A percentile compares a stretch with the other conserved stretches of the same genome.
These are phyloP conservation scores for Galerucella nymphaeae DNA, from an alignment of 2,888 invertebrate genomes.

Conservation along the genomic window DNA sequence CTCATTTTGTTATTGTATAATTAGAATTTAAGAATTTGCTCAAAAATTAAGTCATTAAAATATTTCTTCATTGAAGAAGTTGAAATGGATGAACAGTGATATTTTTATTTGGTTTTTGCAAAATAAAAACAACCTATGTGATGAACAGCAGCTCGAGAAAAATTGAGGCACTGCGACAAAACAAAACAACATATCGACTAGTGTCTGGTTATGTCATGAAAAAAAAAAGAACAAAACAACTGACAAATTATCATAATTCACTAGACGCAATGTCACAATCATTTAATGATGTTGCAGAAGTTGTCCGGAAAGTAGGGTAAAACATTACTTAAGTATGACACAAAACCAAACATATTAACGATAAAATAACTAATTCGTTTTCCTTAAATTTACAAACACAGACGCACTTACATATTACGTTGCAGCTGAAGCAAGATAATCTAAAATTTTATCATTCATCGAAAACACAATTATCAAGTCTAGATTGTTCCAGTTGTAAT, in stretches of 20 bases:
- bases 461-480: background rate
- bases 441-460: background rate
- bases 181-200: constrained; percentile 6
- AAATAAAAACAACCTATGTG: background rate
- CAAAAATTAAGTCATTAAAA: no score
- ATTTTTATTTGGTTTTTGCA: no score
- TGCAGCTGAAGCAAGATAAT: background rate
- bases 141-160: constrained; percentile 7
- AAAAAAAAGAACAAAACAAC: constrained; percentile 17
- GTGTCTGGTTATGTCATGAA: constrained; percentile 12
- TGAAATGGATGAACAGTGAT: no score
- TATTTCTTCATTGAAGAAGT: no score
- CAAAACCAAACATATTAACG: no score
- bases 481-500: background rate
- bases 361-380: no score
- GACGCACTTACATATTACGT: background rate
- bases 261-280: background rate
- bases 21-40: no score
- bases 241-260: constrained; percentile 12
- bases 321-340: no score
- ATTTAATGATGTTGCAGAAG: constrained; percentile 5
- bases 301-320: no score
- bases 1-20: no score
- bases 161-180: constrained; percentile 10
- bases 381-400: no score